A percentile compares a stretch with the other conserved stretches of the same genome.
Evolutionary conservation across 2,113 vertebrate species (phyloP).

Genomic region (Pardalotus punctatus): DNA sequence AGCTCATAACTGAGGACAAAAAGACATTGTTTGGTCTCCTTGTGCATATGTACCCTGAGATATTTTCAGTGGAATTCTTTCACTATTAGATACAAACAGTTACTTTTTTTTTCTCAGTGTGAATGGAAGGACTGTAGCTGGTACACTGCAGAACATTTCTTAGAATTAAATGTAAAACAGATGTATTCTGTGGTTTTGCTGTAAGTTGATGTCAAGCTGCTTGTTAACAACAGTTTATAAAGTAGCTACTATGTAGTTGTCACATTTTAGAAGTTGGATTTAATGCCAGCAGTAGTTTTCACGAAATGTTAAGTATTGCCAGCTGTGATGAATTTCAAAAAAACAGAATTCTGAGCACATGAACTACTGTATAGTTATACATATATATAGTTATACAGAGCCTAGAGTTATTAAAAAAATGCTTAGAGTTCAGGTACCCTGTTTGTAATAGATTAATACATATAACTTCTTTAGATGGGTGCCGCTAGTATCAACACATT

Average conservation of each 20-base stretch:
- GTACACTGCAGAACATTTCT: neutral
- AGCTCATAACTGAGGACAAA: neutral
- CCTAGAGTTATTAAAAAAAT: neutral
- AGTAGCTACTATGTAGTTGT: neutral
- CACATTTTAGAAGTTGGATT: neutral
- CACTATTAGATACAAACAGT: neutral
- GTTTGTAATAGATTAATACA: rapidly evolving
- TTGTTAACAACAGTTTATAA: neutral
- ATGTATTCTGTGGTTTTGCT: neutral
- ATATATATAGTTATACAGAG: no score
- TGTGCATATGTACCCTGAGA: neutral
- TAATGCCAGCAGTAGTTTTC: neutral
- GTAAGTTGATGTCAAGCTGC: neutral
- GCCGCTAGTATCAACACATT: neutral
- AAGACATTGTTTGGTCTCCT: neutral
- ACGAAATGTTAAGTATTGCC: neutral
- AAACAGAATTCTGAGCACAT: neutral
- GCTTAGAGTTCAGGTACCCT: neutral
- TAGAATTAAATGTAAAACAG: neutral
- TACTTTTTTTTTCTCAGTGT: neutral
- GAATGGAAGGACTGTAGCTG: neutral
- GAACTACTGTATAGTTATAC: neutral
- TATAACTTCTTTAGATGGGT: neutral
- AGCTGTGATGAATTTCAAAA: neutral
- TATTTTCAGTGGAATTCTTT: neutral